Evolutionary conservation across 2,797 vertebrate genomes (phyloP).

Genomic region (Hypotaenidia okinawae): DNA sequence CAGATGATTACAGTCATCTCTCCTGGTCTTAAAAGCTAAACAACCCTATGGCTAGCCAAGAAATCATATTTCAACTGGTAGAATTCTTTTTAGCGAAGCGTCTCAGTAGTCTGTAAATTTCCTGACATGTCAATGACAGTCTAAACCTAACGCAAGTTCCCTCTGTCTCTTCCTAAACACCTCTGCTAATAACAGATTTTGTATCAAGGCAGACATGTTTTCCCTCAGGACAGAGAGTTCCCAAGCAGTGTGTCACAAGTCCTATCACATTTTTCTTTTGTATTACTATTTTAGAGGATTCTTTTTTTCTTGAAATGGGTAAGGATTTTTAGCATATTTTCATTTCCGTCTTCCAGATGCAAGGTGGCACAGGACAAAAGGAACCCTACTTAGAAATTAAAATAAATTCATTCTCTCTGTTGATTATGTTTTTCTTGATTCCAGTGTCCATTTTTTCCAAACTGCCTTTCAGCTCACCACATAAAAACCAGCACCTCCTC

Average conservation of each 20-base stretch:
- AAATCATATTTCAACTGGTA: background rate
- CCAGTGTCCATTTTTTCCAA: background rate
- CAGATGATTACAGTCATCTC: background rate
- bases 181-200: background rate
- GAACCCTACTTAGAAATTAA: background rate
- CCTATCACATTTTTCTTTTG: background rate
- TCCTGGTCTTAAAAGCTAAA: slow-evolving; percentile 2
- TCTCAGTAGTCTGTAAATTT: background rate
- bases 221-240: background rate
- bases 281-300: background rate
- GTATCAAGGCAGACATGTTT: background rate
- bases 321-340: background rate
- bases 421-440: background rate
- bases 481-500: background rate
- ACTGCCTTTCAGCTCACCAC: background rate
- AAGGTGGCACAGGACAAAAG: background rate
- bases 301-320: background rate
- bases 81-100: background rate
- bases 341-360: background rate
- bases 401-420: background rate
- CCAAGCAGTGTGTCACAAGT: background rate
- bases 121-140: background rate
- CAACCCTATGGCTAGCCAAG: background rate
- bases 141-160: background rate
- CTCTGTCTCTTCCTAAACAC: background rate